These are phyloP conservation scores for Druon quercuslanigerum DNA, from an alignment of 1,140 invertebrate species.

Conservation along the genomic window DNA sequence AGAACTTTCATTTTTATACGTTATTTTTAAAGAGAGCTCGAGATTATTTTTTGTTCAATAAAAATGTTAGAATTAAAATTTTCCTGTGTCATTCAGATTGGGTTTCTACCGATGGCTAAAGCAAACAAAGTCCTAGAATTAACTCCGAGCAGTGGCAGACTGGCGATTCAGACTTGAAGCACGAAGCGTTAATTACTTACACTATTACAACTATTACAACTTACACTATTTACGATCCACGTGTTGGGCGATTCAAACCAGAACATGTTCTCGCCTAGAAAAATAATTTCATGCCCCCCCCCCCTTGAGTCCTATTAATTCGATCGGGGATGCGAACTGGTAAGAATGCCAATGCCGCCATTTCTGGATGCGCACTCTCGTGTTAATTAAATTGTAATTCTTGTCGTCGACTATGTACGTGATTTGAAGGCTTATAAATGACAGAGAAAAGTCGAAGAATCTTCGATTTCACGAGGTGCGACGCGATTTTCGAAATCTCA, in stretches of 20 bases:
- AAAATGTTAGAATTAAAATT: no score
- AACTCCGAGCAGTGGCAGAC: no score
- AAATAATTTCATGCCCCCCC: not conserved
- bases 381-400: constrained; percentile 50
- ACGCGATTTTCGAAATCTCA: constrained; percentile 50
- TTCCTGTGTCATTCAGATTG: no score
- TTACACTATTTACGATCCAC: not conserved
- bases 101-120: no score
- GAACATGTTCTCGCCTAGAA: constrained; percentile 5
- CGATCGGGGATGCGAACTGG: not conserved
- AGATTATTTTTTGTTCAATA: no score
- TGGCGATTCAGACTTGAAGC: not conserved
- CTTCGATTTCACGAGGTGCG: constrained; percentile 46
- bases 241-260: not conserved
- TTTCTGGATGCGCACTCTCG: constrained; percentile 15
- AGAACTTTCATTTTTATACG: no score
- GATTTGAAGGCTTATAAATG: constrained; percentile 10
- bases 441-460: constrained; percentile 48
- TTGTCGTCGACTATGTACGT: constrained; percentile 39
- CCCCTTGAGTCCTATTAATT: not conserved
- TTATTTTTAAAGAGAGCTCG: no score
- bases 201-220: no score
- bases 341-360: not conserved
- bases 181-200: not conserved
- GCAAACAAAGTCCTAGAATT: no score